Evolutionary conservation across 2,113 vertebrate species (phyloP), one percentile per base, ranked within the genome.

Genomic region (Balaeniceps rex): DNA sequence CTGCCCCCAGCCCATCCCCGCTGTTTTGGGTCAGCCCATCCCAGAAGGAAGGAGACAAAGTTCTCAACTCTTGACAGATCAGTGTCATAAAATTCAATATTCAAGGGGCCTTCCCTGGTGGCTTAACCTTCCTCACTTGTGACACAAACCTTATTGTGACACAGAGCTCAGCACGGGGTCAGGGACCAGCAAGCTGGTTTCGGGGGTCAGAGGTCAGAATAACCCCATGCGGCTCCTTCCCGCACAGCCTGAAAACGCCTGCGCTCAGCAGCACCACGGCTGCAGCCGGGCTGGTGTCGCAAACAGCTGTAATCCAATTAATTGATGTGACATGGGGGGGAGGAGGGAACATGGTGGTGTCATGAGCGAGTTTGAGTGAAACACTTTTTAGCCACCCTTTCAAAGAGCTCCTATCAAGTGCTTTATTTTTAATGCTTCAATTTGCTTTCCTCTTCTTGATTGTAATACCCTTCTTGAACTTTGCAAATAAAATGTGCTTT

Each of bases 391-490:
- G 81, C 58, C 87, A 69, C 42, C 34, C 29, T 89, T 92, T 85
- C 58, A 40, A 93, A 90, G 66, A 76, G 40, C 78, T 94, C 42
- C 74, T 74, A 76, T 95, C 89, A 88, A 97, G 97, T 96, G 78
- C 36, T 97, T 97, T 83, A 94, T 95, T 95, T 97, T 96, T 97
- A 97, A 94, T 88, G 34, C 80, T 84, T 94, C 91, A 95, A 94
- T 97, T 95, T 97, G 61, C 88, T 94, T 97, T 85, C 87, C 91
- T 95, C 87, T 80, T 65, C 95, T 94, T 96, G 95, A 97, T 97
- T 97, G 94, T 97, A 97, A 97, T 95, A 95, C 77, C 87, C 93
- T 97, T 75, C 93, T 97, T 97, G 96, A 97, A 94, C 97, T 96
- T 97, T 95, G 94, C 74, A 94, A 94, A 94, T 92, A 96, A 91